Base-by-base conservation (phyloP, 2,113 vertebrate species). In the rat (Rattus norvegicus) region DNA sequence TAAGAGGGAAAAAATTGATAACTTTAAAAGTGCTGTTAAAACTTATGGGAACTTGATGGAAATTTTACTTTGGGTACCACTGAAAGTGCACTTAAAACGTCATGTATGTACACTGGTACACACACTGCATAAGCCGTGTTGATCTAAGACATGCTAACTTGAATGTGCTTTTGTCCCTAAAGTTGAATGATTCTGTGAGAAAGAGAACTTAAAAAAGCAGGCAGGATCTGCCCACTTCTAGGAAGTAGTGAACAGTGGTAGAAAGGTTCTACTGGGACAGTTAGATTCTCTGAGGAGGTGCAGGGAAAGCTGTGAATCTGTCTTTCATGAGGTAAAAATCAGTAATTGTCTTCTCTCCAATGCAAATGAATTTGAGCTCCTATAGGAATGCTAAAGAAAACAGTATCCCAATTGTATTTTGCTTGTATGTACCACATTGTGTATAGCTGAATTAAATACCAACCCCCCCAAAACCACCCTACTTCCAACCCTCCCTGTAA, bases 261-360 rank as follows among this genome's bases (percentile, higher is more conserved):
- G 93, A 84, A 20, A 95, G 89, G 47, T 89, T 94, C 56, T 49
- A 91, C 47, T 36, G 67, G 83, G 3, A 65, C 91, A 65, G 76
- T 97, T 95, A 94, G 97, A 95, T 95, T 96, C 93, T 85, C 3
- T 72, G 84, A 92, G 79, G 49, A 97, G 94, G 77, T 97, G 88
- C 96, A 98, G 97, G 96, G 96, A 96, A 96, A 97, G 91, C 94
- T 88, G 97, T 90, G 93, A 98, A 97, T 98, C 97, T 98, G 95
- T 93, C 96, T 98, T 97, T 97, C 97, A 97, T 33, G 52, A 97
- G 96, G 97, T 97, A 97, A 92, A 98, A 98, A 95, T 84, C 95
- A 91, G 75, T 95, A 93, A 10, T 98, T 98, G 98, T 97, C 88
- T 97, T 96, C 91, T 97, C 93, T 98, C 90, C 93, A 88, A 43